Base-by-base conservation (phyloP, 2,888 invertebrate species). In the Prosopocoilus inquinatus region DNA sequence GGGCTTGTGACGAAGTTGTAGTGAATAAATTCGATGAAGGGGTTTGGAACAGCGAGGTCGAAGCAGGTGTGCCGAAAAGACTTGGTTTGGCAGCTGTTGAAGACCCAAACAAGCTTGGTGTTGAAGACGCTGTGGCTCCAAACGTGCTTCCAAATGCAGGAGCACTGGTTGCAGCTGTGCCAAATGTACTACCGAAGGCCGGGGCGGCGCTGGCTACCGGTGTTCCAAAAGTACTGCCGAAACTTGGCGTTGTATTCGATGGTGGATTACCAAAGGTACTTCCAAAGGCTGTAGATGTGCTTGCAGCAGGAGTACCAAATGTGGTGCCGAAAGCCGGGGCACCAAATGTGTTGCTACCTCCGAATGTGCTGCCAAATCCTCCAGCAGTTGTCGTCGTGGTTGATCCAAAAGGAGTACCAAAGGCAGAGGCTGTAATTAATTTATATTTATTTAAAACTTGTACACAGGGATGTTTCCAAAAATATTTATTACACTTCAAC, bases 21-120 rank as follows among this genome's bases (percentile, higher is more conserved):
- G 20, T 28, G 20, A 28, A 28, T 28, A 28, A 28, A 28, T 28
- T 28, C 7, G 20, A 28, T 28, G 20, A 28, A 28, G 20, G 20
- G 5, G 20, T 28, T 28, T 28, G 20, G 20, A 28, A 28, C 7
- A 28, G 20, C 7, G 20, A 28, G 9, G 41, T 41, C 16, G 78
- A 51, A 20, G 55, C 62, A 57, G 59, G 70, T 51, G 57, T 53
- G 11, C 84, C 82, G 73, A 84, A 84, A 28, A 84, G 72, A 12
- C 82, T 78, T 0, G 84, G 77, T 43, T 57, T 61, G 9, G 58
- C 41, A 1, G 53, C 47, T 2, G 58, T 51, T 8, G 58, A 28
- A 28, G 20, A 46, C 34, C 55, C 58, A 34, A 60, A 60, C 11
- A 60, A 57, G 32, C 46, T 47, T 2, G 66, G 68, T 28, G 67